These are phyloP conservation scores for Rhagoletis pomonella DNA, from an alignment of 1,140 invertebrate species.

Conservation along the genomic window DNA sequence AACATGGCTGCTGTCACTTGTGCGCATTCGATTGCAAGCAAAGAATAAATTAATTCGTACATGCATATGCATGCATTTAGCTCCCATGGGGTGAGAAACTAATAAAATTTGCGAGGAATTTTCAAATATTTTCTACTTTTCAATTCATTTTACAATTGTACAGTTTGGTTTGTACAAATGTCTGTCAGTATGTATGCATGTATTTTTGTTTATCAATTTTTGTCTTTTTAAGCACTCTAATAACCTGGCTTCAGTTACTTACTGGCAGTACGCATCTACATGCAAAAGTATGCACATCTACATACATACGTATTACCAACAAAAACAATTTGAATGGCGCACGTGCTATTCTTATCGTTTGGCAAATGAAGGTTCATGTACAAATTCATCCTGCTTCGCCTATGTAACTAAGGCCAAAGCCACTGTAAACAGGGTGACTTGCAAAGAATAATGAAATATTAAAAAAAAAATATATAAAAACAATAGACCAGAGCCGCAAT, in stretches of 20 bases:
- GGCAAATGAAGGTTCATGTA: conserved; percentile 21
- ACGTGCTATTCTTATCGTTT: conserved; percentile 26
- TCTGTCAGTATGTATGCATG: not conserved
- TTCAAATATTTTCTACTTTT: conserved; percentile 27
- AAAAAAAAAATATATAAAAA: not conserved
- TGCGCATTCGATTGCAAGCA: not conserved
- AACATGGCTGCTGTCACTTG: not conserved
- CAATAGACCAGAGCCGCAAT: not conserved
- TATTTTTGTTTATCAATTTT: not conserved
- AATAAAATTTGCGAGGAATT: conserved; percentile 7
- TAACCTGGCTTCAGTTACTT: conserved; percentile 9
- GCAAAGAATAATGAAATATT: not conserved
- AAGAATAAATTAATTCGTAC: not conserved
- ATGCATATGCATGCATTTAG: not conserved
- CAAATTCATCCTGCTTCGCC: conserved; percentile 1
- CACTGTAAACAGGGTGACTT: not conserved
- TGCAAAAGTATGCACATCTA: not conserved
- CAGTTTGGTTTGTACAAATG: not conserved
- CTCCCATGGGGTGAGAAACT: not conserved
- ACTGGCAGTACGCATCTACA: not conserved
- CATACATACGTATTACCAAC: not conserved
- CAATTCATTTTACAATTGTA: not conserved
- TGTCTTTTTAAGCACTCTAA: not conserved
- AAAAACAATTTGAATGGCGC: conserved; percentile 1
- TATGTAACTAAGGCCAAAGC: not conserved